These are phyloP conservation scores for Oreotrochilus melanogaster DNA, from an alignment of 2,113 vertebrate genomes.

Conservation along the genomic window DNA sequence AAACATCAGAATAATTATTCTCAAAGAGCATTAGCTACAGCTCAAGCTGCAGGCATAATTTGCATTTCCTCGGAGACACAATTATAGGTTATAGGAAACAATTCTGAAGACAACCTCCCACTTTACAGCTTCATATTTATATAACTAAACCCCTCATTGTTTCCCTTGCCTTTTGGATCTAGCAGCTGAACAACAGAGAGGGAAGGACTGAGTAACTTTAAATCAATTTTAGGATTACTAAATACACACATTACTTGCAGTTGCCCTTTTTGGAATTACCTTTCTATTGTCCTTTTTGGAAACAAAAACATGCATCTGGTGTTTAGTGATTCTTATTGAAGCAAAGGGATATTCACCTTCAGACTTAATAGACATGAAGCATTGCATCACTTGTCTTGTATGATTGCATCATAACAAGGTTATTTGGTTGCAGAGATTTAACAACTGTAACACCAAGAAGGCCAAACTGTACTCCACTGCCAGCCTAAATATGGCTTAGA, in stretches of 20 bases:
- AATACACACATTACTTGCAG: neutral
- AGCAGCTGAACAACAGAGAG: neutral
- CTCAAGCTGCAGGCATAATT: constrained; percentile 67
- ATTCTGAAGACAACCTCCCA: constrained; percentile 61
- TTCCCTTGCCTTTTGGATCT: constrained; percentile 43
- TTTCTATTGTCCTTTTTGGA: neutral
- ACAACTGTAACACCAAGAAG: neutral
- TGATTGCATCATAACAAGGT: neutral
- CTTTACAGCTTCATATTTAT: constrained; percentile 55
- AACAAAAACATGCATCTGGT: neutral
- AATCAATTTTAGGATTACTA: neutral
- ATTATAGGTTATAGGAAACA: constrained; percentile 75
- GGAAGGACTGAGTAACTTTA: neutral
- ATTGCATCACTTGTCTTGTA: constrained; percentile 56
- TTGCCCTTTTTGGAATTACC: neutral
- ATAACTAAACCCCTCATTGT: constrained; percentile 29
- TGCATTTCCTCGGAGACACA: constrained; percentile 77
- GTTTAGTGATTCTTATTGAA: constrained; percentile 58
- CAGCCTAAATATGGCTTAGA: neutral
- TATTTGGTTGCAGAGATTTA: neutral
- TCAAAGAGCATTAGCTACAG: constrained; percentile 71
- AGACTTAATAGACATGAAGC: constrained; percentile 46
- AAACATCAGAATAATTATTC: constrained; percentile 74
- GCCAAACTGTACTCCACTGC: neutral
- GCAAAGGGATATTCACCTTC: constrained; percentile 35